Percentiles rank a stretch among this genome's conserved stretches.
Conservation (phyloP, 92 coral and sea anemone species). For the Nematostella vectensis region DNA sequence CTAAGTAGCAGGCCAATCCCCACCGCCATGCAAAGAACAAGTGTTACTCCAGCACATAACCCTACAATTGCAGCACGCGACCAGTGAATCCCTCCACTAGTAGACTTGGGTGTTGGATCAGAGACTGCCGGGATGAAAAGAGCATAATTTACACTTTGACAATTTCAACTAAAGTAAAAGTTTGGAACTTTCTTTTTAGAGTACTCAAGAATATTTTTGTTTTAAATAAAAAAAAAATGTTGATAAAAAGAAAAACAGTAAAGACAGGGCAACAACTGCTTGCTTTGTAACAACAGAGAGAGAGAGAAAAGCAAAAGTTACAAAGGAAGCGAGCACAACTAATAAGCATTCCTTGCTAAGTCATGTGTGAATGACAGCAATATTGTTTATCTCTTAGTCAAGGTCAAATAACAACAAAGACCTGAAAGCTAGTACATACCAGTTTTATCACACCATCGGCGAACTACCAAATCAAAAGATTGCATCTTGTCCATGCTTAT, state of each 20-base stretch:
- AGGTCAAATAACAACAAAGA: too few relatives aligned
- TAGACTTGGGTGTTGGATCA: neutral
- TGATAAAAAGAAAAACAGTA: too few relatives aligned
- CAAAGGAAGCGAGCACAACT: too few relatives aligned
- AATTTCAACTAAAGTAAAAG: neutral
- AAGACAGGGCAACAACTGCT: too few relatives aligned
- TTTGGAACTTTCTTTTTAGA: neutral
- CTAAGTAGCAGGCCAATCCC: constrained; percentile 47
- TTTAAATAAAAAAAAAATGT: too few relatives aligned
- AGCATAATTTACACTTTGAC: neutral
- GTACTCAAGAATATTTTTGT: too few relatives aligned
- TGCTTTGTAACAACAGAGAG: too few relatives aligned
- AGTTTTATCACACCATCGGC: constrained; percentile 52
- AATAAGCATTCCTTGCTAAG: too few relatives aligned
- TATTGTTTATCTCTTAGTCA: too few relatives aligned
- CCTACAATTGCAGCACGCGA: constrained; percentile 67
- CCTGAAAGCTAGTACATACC: too few relatives aligned
- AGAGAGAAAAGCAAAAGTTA: too few relatives aligned
- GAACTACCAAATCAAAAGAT: constrained; percentile 27
- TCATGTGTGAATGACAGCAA: too few relatives aligned
- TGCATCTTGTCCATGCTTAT: constrained; percentile 18
- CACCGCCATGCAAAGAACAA: constrained; percentile 28
- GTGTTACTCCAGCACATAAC: constrained; percentile 62
- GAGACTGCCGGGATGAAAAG: constrained; percentile 6
- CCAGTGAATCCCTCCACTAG: constrained; percentile 21